Base-by-base conservation (phyloP, 2,113 vertebrate species). In the Aspidoscelis tigris region DNA sequence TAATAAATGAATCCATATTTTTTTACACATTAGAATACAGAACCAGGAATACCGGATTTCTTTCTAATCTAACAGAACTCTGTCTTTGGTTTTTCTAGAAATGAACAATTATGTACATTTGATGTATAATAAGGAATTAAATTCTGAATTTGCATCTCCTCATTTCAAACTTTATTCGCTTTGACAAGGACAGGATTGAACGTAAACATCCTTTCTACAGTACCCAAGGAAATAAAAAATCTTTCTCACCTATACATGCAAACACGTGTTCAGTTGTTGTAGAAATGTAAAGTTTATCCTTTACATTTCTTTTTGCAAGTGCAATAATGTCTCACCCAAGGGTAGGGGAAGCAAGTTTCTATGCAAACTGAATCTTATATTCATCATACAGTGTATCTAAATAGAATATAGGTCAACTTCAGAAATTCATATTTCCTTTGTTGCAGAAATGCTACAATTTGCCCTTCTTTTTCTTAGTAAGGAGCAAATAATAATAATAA, bases 161-260 rank as follows among this genome's bases (percentile, higher is more conserved):
- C 10, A 76, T 43, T 65, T 64, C 39, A 21, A 3, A 64, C 78
- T 75, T 50, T 22, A 26, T 22, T 75, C 26, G 11, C 11, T 55
- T 55, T 55, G 53, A 8, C 53, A 55, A 16, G 55, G 55, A 58
- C 14, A 58, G 55, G 55, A 58, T 16, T 58, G 55, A 58, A 58
- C 7, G 2, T 14, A 14, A 11, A 12, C 73, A 84, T 78, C 73
- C 87, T 64, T 88, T 81, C 84, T 84, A 68, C 73, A 41, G 12
- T 69, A 84, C 76, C 65, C 64, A 82, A 64, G 24, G 33, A 21
- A 44, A 47, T 84, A 76, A 85, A 81, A 86, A 87, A 55, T 86
- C 88, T 83, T 78, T 83, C 92, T 33, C 64, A 65, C 22, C 77
- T 22, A 77, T 61, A 33, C 9, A 24, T 24, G 33, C 21, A 8